These are phyloP conservation scores for Balaenoptera acutorostrata DNA, from an alignment of 2,113 vertebrate species.

Conservation along the genomic window DNA sequence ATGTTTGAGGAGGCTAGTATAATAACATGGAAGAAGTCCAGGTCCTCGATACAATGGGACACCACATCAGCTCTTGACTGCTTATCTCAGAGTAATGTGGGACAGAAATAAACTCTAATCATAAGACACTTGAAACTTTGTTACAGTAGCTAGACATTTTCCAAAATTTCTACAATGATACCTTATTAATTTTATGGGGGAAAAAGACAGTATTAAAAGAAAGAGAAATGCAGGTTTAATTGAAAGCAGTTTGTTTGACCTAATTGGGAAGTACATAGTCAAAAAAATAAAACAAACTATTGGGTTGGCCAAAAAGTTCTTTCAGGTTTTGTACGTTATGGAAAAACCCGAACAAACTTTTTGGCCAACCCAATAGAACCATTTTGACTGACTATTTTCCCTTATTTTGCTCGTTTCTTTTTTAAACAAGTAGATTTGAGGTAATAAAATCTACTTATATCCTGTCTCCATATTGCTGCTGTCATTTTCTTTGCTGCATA, in stretches of 20 bases:
- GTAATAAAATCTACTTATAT: background rate
- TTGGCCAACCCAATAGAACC: background rate
- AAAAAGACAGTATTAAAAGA: background rate
- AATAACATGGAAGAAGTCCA: background rate
- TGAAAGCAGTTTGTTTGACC: background rate
- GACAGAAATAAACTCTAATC: background rate
- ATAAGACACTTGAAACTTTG: background rate
- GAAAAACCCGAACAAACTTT: too few species aligned
- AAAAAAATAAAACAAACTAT: too few species aligned
- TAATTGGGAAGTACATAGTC: too few species aligned
- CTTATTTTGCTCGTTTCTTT: background rate
- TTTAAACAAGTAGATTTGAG: background rate
- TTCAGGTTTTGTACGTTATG: too few species aligned
- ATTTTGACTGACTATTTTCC: background rate
- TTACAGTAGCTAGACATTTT: background rate
- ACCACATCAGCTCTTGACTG: background rate
- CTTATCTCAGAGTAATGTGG: background rate
- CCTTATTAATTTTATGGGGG: background rate
- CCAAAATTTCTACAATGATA: background rate
- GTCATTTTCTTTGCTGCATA: background rate
- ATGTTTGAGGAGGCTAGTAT: background rate
- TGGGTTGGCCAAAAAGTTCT: too few species aligned
- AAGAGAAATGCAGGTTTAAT: background rate
- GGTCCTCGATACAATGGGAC: rapidly evolving
- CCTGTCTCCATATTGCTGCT: background rate